Base-by-base conservation (phyloP, 2,797 vertebrate species). In the Chanos chanos region DNA sequence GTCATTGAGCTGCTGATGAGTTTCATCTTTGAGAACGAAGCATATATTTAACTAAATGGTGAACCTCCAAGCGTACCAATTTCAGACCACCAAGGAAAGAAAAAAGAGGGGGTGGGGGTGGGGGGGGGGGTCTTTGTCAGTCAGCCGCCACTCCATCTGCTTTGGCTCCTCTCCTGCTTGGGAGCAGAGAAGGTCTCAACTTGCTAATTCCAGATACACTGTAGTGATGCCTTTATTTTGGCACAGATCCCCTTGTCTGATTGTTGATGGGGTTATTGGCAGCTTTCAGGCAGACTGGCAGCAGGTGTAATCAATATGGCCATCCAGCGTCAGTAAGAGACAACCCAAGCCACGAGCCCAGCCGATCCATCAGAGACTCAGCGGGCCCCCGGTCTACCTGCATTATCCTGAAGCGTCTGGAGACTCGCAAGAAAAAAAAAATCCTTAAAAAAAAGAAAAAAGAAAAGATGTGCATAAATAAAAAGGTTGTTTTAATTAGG, bases 151-250 rank as follows among this genome's bases (percentile, higher is more conserved):
- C 40, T 34, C 37, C 59, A 61, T 62, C 50, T 36, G 61, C n/a
- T n/a, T 58, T 41, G 56, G 34, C 28, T 59, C 47, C 58, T 62
- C 64, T 31, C 28, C 7, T 13, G 37, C 34, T 44, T 43, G 10
- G 27, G 52, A 25, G 36, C 15, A 1, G 57, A 47, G 34, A 66
- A 51, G 33, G 16, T 56, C 62, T 65, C 65, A 50, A 63, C 68
- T 77, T 72, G 68, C 74, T 75, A 58, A 77, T 75, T 72, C 66
- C 61, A 66, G 75, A 76, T 50, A 30, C 61, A 45, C 55, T 34
- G 61, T 76, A n/a, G n/a, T 78, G 80, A 85, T 73, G 78, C 68
- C 80, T 86, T 85, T 77, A 84, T 88, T 85, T 76, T 81, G 73
- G 79, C 71, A 69, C 37, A 72, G 59, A n/a, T 70, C 34, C 57